A percentile compares a stretch with the other conserved stretches of the same genome.
Evolutionary conservation across 2,113 vertebrate species (phyloP).

Genomic region (Myiozetetes cayanensis): DNA sequence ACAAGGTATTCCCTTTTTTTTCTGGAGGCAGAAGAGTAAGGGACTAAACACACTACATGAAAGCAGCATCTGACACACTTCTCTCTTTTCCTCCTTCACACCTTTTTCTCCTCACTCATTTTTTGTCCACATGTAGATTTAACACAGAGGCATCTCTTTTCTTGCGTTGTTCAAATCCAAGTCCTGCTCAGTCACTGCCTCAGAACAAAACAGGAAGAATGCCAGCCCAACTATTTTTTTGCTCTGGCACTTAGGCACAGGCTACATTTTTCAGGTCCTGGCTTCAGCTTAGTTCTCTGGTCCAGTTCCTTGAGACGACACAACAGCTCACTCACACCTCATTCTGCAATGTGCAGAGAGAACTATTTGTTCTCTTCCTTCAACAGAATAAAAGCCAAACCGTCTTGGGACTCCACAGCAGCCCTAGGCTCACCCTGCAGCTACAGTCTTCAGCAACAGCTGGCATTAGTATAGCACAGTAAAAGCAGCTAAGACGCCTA

Average conservation of each 20-base stretch:
- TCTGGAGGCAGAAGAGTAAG: not conserved
- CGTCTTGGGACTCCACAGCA: not conserved
- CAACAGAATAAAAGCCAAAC: not conserved
- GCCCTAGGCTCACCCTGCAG: not conserved
- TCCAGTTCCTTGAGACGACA: not conserved
- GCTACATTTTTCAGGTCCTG: constrained; percentile 1
- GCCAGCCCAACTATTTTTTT: not conserved
- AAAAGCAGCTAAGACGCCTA: not conserved
- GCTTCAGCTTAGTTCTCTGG: not conserved
- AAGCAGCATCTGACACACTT: not conserved
- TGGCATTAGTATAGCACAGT: not conserved
- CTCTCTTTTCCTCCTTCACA: not conserved
- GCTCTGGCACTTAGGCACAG: not conserved
- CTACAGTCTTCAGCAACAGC: not conserved
- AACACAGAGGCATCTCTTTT: not conserved
- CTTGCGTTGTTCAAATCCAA: not conserved
- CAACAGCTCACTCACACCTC: constrained; percentile 5
- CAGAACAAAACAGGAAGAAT: not conserved
- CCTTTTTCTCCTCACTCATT: not conserved
- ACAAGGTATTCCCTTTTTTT: not conserved
- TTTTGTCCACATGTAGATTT: not conserved
- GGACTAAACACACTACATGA: not conserved
- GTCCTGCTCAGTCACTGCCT: not conserved
- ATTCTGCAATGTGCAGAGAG: not conserved
- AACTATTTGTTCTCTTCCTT: constrained; percentile 43